phyloP scores from a whole-genome alignment of 2,888 invertebrate species.

The Tipula lateralis region DNA sequence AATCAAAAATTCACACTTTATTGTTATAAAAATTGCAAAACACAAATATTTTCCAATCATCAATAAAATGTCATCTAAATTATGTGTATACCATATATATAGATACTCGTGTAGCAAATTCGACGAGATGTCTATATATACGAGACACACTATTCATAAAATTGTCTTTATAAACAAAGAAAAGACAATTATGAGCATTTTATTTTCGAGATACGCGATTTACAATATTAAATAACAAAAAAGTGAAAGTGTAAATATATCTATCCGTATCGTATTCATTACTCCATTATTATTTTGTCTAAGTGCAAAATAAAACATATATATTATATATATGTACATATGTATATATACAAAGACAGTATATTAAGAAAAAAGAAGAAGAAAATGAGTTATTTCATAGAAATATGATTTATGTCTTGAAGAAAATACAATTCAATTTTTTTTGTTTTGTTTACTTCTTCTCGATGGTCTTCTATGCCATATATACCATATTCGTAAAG shows the following conservation, averaged over 20 bases:
- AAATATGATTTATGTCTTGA: slow-evolving; percentile 13
- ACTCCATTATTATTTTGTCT: slow-evolving; percentile 11
- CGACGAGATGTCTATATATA: neutral
- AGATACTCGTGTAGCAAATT: neutral
- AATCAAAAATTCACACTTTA: neutral
- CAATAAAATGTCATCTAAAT: neutral
- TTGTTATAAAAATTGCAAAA: neutral
- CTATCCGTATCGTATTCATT: neutral
- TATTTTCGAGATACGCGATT: neutral
- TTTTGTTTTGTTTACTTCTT: neutral
- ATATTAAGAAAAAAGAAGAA: neutral
- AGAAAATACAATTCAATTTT: slow-evolving; percentile 19
- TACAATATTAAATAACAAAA: neutral
- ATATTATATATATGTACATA: neutral
- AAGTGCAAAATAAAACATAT: neutral
- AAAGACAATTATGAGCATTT: neutral
- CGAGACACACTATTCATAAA: neutral
- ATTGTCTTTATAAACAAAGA: slow-evolving; percentile 11
- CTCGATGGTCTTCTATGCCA: slow-evolving; percentile 11
- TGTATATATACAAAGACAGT: neutral
- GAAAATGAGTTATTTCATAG: slow-evolving; percentile 11
- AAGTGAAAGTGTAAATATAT: slow-evolving; percentile 24
- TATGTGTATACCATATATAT: too few relatives aligned
- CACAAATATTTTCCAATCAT: neutral
- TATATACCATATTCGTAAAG: neutral